Conservation (phyloP, 2,888 invertebrate species). For the Lampropteryx suffumata region DNA sequence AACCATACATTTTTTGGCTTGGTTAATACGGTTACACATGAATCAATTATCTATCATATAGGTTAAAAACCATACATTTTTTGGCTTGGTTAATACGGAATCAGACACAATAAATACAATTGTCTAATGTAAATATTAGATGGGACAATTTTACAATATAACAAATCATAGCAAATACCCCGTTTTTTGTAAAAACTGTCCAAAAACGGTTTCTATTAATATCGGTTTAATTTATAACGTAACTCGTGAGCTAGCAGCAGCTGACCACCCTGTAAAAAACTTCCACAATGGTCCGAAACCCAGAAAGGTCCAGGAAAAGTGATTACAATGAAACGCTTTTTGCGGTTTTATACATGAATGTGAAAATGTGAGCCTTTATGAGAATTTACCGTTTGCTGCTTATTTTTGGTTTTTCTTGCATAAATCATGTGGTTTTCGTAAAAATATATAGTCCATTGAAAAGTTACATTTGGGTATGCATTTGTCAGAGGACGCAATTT, state of each 20-base stretch:
- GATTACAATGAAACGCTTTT: conserved; percentile 56
- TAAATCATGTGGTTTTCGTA: background rate
- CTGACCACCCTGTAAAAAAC: conserved; percentile 46
- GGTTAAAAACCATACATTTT: too few relatives aligned
- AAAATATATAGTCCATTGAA: too few relatives aligned
- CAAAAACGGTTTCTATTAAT: conserved; percentile 1
- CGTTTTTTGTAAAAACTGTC: background rate
- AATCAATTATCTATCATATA: too few relatives aligned
- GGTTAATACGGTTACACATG: too few relatives aligned
- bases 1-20: too few relatives aligned
- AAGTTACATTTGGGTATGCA: too few relatives aligned
- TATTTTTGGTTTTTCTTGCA: conserved; percentile 4
- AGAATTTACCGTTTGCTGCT: conserved; percentile 15
- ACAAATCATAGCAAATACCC: background rate
- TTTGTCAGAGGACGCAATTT: too few relatives aligned
- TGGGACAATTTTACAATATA: too few relatives aligned
- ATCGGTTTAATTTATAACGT: conserved; percentile 17
- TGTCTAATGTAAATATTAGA: too few relatives aligned
- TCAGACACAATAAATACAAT: too few relatives aligned
- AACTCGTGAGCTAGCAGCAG: conserved; percentile 18
- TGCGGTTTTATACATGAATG: conserved; percentile 38
- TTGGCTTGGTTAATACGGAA: too few relatives aligned
- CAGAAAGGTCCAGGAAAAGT: conserved; percentile 41
- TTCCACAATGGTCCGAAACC: conserved; percentile 44
- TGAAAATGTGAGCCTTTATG: conserved; percentile 24